These are phyloP conservation scores for Augochlora pura DNA, from an alignment of 1,140 invertebrate genomes.

Conservation along the genomic window DNA sequence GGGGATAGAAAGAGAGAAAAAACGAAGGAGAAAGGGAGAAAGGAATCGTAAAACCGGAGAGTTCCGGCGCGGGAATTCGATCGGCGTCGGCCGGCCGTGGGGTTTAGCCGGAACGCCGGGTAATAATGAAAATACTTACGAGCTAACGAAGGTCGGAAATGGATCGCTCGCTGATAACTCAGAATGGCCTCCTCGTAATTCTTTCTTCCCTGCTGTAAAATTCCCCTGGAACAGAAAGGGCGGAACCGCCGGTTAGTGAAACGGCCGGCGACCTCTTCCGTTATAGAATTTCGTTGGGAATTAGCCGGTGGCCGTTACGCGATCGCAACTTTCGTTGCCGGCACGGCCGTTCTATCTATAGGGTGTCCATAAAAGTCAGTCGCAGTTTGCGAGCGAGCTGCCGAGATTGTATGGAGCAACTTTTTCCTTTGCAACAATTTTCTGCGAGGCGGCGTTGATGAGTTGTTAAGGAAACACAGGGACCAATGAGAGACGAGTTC, in stretches of 20 bases:
- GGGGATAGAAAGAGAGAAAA: too few species aligned
- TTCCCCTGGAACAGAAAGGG: constrained; percentile 87
- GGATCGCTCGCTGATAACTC: constrained; percentile 95
- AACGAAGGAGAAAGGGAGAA: neutral
- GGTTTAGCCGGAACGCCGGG: neutral
- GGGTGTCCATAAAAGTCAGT: too few species aligned
- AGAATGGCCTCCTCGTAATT: constrained; percentile 93
- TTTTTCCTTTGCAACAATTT: too few species aligned
- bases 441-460: too few species aligned
- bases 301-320: neutral
- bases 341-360: too few species aligned
- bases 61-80: neutral
- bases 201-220: constrained; percentile 94
- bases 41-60: neutral
- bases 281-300: neutral
- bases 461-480: too few species aligned
- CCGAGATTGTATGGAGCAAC: too few species aligned
- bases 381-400: too few species aligned
- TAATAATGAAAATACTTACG: constrained; percentile 85
- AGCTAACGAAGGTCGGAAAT: constrained; percentile 95
- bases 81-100: neutral
- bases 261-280: neutral
- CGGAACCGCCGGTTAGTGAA: constrained; percentile 2
- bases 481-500: too few species aligned
- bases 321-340: neutral